These are phyloP conservation scores for Chloroceryle amazona DNA, from an alignment of 2,797 vertebrate species.

Conservation along the genomic window DNA sequence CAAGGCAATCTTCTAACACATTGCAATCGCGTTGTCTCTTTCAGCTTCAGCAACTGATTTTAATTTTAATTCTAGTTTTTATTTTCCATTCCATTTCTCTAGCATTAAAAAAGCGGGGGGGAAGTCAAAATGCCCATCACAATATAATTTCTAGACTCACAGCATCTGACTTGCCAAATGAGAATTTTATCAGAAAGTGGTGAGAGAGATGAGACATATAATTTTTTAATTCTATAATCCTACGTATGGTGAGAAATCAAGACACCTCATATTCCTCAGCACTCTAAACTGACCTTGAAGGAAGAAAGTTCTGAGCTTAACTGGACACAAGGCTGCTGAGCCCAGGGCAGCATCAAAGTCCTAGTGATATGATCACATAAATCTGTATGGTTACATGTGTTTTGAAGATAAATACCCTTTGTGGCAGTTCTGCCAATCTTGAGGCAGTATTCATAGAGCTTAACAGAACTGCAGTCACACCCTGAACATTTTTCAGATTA, in stretches of 20 bases:
- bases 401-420: background rate
- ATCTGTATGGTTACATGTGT: background rate
- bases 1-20: conserved; percentile 32
- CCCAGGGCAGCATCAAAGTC: background rate
- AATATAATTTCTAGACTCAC: background rate
- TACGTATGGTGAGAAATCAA: background rate
- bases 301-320: background rate
- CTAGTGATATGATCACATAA: background rate
- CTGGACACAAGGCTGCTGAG: background rate
- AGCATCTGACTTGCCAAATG: background rate
- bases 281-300: background rate
- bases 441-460: background rate
- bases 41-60: conserved; percentile 10
- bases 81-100: background rate
- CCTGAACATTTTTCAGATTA: background rate
- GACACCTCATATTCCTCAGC: background rate
- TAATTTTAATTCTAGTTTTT: conserved; percentile 27
- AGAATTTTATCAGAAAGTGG: background rate
- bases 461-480: background rate
- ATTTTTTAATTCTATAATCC: background rate
- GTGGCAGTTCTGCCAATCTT: background rate
- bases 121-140: background rate
- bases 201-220: background rate
- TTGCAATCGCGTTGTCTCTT: background rate
- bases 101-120: background rate